phyloP scores from a whole-genome alignment of 2,113 vertebrate species.

The Pimephales promelas region DNA sequence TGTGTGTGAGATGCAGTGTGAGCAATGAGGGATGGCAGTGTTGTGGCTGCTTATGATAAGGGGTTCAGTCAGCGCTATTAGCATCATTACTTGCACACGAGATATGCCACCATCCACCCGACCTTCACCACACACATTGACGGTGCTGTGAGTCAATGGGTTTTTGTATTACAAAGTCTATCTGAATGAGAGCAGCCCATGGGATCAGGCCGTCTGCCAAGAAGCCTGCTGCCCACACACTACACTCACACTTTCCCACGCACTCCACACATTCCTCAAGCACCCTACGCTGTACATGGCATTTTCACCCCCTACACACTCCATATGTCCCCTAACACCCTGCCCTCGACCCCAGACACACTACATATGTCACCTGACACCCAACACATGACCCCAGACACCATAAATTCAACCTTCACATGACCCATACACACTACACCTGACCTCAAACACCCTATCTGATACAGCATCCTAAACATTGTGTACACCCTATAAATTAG shows the following conservation, averaged over 20 bases:
- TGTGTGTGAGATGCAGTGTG: slow-evolving; percentile 32
- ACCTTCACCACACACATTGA: slow-evolving; percentile 55
- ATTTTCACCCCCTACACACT: neutral
- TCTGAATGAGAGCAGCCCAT: slow-evolving; percentile 47
- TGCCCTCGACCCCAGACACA: neutral
- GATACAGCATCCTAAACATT: too few species aligned
- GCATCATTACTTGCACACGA: slow-evolving; percentile 49
- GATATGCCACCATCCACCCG: slow-evolving; percentile 36
- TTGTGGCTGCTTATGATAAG: slow-evolving; percentile 45
- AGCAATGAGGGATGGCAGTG: slow-evolving; percentile 51
- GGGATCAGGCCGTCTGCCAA: slow-evolving; percentile 47
- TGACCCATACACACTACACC: neutral
- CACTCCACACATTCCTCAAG: neutral
- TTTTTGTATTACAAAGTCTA: slow-evolving; percentile 42
- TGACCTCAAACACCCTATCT: neutral
- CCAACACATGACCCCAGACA: neutral
- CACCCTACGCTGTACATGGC: neutral
- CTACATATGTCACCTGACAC: neutral
- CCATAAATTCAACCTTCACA: neutral
- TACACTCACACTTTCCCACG: neutral
- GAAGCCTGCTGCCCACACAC: slow-evolving; percentile 27
- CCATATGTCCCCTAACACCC: neutral
- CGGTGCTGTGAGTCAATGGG: slow-evolving; percentile 31
- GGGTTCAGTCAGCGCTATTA: slow-evolving; percentile 49
- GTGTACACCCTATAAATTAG: too few species aligned